Conservation (phyloP, 64 coral and sea anemone species). For the Porites lutea region DNA sequence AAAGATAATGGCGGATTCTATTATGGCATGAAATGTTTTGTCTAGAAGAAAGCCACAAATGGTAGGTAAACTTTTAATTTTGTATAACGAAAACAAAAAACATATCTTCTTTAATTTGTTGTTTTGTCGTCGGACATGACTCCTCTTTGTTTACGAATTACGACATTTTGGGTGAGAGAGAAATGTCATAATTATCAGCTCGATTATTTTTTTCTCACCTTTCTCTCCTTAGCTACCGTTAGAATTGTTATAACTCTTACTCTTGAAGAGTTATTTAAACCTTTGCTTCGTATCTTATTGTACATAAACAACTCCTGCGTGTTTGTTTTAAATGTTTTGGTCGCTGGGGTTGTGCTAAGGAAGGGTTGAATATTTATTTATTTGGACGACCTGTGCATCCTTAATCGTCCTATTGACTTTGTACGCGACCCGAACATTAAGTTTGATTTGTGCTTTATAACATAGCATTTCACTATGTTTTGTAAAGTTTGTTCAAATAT, state of each 20-base stretch:
- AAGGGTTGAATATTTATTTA: no score
- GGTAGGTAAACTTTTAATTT: constrained; percentile 16
- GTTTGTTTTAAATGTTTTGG: background rate
- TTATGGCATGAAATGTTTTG: background rate
- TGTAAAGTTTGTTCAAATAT: background rate
- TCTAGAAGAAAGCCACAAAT: constrained; percentile 6
- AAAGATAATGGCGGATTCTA: constrained; percentile 15
- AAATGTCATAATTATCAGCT: constrained; percentile 14
- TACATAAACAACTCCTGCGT: background rate
- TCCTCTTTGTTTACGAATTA: constrained; percentile 10
- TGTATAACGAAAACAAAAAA: background rate
- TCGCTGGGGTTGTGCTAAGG: no score
- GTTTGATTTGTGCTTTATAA: background rate
- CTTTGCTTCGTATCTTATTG: background rate
- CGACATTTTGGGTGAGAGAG: background rate
- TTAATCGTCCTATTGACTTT: background rate
- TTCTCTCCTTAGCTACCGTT: background rate
- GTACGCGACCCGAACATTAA: background rate
- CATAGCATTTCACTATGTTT: background rate
- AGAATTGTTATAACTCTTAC: no score
- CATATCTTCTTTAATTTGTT: background rate
- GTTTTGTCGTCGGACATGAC: background rate
- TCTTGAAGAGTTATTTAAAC: background rate
- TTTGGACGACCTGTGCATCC: no score
- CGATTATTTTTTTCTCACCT: background rate